Base-by-base conservation (phyloP, 1,140 invertebrate genomes). In the Acyrthosiphon pisum region DNA sequence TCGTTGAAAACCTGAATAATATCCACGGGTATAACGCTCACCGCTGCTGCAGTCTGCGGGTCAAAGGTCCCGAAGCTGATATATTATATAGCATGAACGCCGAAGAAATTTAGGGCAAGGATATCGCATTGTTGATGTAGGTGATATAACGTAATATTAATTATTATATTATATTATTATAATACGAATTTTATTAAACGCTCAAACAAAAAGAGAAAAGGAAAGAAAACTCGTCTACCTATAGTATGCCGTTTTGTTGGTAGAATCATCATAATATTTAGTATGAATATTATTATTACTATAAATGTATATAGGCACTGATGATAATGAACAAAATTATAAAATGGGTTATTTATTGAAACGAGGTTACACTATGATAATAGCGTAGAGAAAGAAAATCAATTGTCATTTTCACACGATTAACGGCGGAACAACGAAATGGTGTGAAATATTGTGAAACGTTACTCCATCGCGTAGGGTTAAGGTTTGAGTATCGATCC, bases 391-490 rank as follows among this genome's bases (percentile, higher is more conserved):
- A 76, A 76, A 91, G 53, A 91, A 91, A 91, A 91, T 91, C 90
- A 44, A 91, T 76, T 91, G 90, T 76, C 37, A 76, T 91, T 91
- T 91, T 91, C 90, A 91, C 90, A 91, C 90, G 90, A 91, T 91
- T 91, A 91, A 76, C 41, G n/a, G 60, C 60, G 60, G 60, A 76
- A 91, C 90, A 91, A 89, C 88, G 88, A 56, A 89, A 89, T 56
- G 88, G 50, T 89, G 88, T 89, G 50, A 89, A 89, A 89, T 89
- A 56, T 89, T 89, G 88, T 41, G 88, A 56, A 89, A 89, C 88
- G 50, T 56, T 89, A 53, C 87, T 89, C n/a, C n/a, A 89, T 89
- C 87, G 46, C 87, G 46, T 84, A 84, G 41, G 26, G 41, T 46
- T 86, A 30, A 87, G 44, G 44, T 50, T 87, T n/a, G 30, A 87